A percentile compares a stretch with the other conserved stretches of the same genome.
These are phyloP conservation scores for Anthoscopus minutus DNA, from an alignment of 2,113 vertebrate genomes.

Conservation along the genomic window DNA sequence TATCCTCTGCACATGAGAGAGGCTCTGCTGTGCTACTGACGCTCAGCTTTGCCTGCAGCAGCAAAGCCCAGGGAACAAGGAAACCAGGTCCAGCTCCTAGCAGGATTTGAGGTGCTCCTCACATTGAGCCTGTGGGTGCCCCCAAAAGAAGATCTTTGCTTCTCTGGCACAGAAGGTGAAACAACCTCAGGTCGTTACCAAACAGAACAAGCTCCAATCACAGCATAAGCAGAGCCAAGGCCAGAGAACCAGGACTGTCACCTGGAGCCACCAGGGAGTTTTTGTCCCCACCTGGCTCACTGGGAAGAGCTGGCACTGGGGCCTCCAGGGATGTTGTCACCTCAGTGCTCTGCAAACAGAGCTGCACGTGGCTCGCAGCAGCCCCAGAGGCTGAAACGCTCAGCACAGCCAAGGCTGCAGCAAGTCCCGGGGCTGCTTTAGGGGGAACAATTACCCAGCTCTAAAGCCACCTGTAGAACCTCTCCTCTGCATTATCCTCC, in stretches of 20 bases:
- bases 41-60: not conserved
- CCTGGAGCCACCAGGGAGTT: not conserved
- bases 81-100: not conserved
- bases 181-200: not conserved
- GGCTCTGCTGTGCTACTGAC: rapidly evolving
- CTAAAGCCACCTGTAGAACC: not conserved
- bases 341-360: not conserved
- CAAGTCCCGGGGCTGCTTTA: not conserved
- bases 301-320: not conserved
- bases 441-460: not conserved
- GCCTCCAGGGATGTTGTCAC: not conserved
- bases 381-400: rapidly evolving
- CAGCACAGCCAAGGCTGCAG: not conserved
- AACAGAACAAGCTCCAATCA: not conserved
- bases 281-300: not conserved
- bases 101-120: rapidly evolving
- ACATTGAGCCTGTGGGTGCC: rapidly evolving
- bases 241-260: not conserved
- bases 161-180: not conserved
- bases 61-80: not conserved
- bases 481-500: not conserved
- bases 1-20: not conserved
- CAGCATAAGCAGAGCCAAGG: not conserved
- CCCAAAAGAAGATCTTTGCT: not conserved
- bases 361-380: not conserved